phyloP scores from a whole-genome alignment of 2,888 invertebrate species.

The Lepidochrysops patricia region DNA sequence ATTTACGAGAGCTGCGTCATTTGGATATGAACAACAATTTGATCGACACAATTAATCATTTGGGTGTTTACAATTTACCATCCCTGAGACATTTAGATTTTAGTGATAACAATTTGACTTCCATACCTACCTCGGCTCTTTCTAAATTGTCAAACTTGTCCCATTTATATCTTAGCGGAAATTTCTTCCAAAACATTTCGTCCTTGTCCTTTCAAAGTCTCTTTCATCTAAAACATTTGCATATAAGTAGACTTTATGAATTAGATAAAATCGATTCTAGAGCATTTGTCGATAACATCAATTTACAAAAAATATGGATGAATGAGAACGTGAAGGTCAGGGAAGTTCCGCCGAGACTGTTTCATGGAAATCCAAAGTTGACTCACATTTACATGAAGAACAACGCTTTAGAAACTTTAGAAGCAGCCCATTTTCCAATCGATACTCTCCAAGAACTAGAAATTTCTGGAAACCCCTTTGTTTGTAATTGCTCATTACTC shows the following conservation, averaged over 20 bases:
- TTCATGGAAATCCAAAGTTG: slow-evolving; percentile 87
- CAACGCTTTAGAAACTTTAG: slow-evolving; percentile 83
- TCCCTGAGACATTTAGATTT: slow-evolving; percentile 83
- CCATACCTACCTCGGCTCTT: slow-evolving; percentile 83
- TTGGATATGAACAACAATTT: slow-evolving; percentile 85
- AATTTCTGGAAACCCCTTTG: slow-evolving; percentile 87
- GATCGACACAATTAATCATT: slow-evolving; percentile 80
- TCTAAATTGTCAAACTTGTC: slow-evolving; percentile 85
- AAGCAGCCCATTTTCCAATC: slow-evolving; percentile 87
- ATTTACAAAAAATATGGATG: slow-evolving; percentile 84
- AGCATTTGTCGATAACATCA: slow-evolving; percentile 89
- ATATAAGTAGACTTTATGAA: slow-evolving; percentile 79
- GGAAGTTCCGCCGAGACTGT: slow-evolving; percentile 85
- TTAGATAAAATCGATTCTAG: slow-evolving; percentile 82
- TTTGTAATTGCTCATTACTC: slow-evolving; percentile 89
- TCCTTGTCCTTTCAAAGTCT: slow-evolving; percentile 89
- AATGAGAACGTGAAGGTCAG: slow-evolving; percentile 84
- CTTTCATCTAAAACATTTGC: slow-evolving; percentile 84
- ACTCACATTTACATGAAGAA: slow-evolving; percentile 84
- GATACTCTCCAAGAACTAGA: slow-evolving; percentile 83
- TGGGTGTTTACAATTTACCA: slow-evolving; percentile 83
- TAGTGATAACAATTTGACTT: slow-evolving; percentile 87
- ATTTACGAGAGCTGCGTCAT: slow-evolving; percentile 79
- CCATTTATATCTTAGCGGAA: slow-evolving; percentile 84
- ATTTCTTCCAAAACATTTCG: slow-evolving; percentile 82